A percentile compares a stretch with the other conserved stretches of the same genome.
Conservation (phyloP, 37 sponge, comb jelly and placozoan species). For the Hormiphora californensis region DNA sequence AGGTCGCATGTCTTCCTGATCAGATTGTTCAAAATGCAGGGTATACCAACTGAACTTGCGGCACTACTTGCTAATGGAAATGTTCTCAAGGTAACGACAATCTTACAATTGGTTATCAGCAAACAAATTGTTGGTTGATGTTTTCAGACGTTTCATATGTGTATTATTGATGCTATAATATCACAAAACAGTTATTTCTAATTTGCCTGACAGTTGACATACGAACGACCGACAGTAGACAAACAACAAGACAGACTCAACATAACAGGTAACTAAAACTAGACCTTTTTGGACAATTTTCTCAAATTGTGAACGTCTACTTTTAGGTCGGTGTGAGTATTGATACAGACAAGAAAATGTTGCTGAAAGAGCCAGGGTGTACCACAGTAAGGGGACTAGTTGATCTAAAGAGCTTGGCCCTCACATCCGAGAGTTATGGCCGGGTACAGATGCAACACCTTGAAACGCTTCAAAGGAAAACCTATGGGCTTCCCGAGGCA, state of each 20-base stretch:
- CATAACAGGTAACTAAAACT: no score
- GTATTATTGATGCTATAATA: neutral
- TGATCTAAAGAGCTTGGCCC: neutral
- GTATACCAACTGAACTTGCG: neutral
- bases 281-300: no score
- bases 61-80: neutral
- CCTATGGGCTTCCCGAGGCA: neutral
- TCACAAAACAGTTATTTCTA: neutral
- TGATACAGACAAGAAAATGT: neutral
- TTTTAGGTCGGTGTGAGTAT: constrained; percentile 23
- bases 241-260: no score
- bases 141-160: no score
- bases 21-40: no score
- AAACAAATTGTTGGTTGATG: no score
- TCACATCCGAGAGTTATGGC: neutral
- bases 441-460: neutral
- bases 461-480: neutral
- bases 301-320: no score
- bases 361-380: neutral
- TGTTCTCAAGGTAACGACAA: neutral
- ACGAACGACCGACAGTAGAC: neutral
- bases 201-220: neutral
- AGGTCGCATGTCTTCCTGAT: no score
- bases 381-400: neutral
- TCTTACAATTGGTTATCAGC: no score